Evolutionary conservation across 2,113 vertebrate genomes (phyloP), one percentile per base, ranked within the genome.

Genomic region (Drymodes brunneopygia): DNA sequence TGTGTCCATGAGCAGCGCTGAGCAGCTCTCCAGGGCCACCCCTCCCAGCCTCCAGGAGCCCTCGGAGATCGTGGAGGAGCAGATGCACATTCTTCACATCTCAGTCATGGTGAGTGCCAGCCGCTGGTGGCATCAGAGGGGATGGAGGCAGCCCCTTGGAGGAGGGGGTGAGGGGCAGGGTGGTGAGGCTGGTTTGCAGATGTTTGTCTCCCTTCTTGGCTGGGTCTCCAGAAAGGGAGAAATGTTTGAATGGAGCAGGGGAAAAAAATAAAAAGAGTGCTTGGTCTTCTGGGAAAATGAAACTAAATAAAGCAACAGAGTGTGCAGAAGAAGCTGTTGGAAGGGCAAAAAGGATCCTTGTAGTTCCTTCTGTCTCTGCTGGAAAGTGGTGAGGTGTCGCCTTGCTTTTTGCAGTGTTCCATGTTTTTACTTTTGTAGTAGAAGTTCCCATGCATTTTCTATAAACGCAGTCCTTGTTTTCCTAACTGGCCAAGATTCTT

Each of bases 41-140:
- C 98, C 98, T 0, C 98, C 99, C 15, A 98, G 98, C 0, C 97
- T 98, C 6, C 98, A 98, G 81, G 99, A 99, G 86, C 99, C 99
- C 4, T 98, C 99, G 0, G 98, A 99, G 65, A 98, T 98, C 8
- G 98, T 99, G 8, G 99, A 99, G n/a, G 99, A 99, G 88, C 99
- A 99, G 97, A 98, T 99, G 98, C 99, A 99, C 86, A 98, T 99
- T 47, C 98, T 99, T 15, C 99, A 99, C 53, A 99, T 99, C 94
- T 99, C 99, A 0, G 98, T 99, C 90, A 99, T 99, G 99, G 99
- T 99, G 95, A 99, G 99, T 97, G 20, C 13, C 42, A 21, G 45
- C 82, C 60, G 62, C 25, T 4, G 4, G 0, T 4, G 29, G 69
- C 10, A 2, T 18, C 1, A 0, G 10, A 27, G 44, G 56, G 57